Percentiles rank a stretch among this genome's conserved stretches.
Evolutionary conservation across 2,888 invertebrate genomes (phyloP).

Genomic region (Microctonus brassicae): DNA sequence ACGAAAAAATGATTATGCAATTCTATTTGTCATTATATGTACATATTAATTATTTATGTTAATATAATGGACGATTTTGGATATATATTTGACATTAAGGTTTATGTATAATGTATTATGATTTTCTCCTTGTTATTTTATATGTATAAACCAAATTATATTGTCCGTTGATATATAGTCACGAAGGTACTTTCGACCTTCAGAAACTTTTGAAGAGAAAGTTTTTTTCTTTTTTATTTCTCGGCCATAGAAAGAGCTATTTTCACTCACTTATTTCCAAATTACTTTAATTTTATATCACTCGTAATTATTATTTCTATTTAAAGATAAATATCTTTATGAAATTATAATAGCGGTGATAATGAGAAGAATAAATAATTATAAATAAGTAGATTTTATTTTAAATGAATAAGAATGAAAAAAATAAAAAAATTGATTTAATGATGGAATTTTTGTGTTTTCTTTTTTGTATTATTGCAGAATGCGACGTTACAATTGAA

Average conservation of each 20-base stretch:
- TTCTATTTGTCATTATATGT: background rate
- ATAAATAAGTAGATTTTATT: background rate
- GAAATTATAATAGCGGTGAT: no score
- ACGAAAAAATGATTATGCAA: background rate
- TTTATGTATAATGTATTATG: constrained; percentile 3
- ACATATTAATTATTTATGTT: background rate
- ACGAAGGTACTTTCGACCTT: constrained; percentile 28
- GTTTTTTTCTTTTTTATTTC: constrained; percentile 20
- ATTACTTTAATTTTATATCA: constrained; percentile 9
- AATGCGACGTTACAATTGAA: constrained; percentile 57
- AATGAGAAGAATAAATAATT: no score
- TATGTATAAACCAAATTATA: background rate
- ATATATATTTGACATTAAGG: no score
- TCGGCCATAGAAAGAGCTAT: background rate
- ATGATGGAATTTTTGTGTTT: no score
- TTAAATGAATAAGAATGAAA: no score
- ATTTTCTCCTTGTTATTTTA: constrained; percentile 7
- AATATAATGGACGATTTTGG: no score
- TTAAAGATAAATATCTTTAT: background rate
- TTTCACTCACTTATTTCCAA: background rate
- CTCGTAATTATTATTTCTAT: background rate
- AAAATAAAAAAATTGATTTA: background rate
- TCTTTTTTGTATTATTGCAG: constrained; percentile 53
- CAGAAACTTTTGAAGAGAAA: constrained; percentile 30
- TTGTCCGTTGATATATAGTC: constrained; percentile 22